Evolutionary conservation across 1,140 invertebrate genomes (phyloP).

Genomic region (Maconellicoccus hirsutus): DNA sequence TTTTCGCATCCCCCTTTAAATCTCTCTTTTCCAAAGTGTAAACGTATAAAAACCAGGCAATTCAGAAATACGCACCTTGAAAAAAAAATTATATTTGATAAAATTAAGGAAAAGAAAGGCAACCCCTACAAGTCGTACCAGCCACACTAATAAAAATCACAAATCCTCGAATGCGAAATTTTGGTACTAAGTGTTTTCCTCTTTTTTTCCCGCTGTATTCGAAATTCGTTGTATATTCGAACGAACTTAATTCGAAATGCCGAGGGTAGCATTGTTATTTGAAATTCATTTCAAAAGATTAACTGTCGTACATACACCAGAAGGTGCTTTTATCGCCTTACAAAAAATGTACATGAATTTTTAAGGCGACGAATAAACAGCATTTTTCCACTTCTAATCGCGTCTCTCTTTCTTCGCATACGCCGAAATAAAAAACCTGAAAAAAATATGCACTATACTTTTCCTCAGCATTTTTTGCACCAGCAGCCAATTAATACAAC

Average conservation of each 20-base stretch:
- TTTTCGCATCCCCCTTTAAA: too few relatives aligned
- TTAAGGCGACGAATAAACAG: neutral
- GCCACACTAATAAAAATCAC: neutral
- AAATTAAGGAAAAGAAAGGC: neutral
- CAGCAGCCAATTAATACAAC: too few relatives aligned
- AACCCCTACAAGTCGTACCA: neutral
- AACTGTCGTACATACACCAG: neutral
- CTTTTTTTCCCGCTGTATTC: neutral
- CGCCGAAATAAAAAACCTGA: too few relatives aligned
- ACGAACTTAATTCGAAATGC: conserved; percentile 9
- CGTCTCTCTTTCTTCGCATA: neutral
- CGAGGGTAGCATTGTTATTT: neutral
- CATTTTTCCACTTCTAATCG: conserved; percentile 9
- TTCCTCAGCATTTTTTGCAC: too few relatives aligned
- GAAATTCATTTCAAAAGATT: conserved; percentile 10
- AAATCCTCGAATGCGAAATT: neutral
- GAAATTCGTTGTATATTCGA: conserved; percentile 1
- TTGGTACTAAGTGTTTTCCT: neutral
- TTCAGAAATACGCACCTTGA: neutral
- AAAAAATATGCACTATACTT: too few relatives aligned
- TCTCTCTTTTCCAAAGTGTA: too few relatives aligned
- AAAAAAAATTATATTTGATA: neutral
- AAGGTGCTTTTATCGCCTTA: neutral
- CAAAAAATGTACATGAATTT: neutral
- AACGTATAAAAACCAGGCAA: too few relatives aligned